Conservation (phyloP, 2,797 vertebrate genomes). For the Hydrophis major region DNA sequence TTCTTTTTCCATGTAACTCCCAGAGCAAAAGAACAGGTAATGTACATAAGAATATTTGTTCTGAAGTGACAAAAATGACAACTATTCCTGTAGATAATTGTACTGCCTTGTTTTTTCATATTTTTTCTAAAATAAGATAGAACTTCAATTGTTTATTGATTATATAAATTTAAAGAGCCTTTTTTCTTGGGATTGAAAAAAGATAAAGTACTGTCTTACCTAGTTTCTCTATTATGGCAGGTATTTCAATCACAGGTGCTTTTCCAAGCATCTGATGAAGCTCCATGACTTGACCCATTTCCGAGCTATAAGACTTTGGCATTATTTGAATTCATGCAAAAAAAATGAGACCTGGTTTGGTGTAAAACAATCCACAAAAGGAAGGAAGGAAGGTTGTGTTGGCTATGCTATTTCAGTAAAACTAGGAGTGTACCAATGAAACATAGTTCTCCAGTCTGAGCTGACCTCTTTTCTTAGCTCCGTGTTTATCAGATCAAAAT, state of each 20-base stretch:
- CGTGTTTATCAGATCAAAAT: constrained; percentile 54
- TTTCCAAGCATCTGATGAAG: constrained; percentile 42
- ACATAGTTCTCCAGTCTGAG: constrained; percentile 2
- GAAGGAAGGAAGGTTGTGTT: background rate
- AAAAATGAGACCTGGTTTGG: constrained; percentile 4
- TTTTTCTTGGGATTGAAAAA: background rate
- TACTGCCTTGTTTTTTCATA: background rate
- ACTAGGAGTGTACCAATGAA: background rate
- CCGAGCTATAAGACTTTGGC: constrained; percentile 19
- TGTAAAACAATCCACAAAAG: background rate
- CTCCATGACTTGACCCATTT: constrained; percentile 33
- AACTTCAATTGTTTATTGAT: background rate
- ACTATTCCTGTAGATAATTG: background rate
- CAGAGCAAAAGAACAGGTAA: background rate
- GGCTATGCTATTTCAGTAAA: constrained; percentile 35
- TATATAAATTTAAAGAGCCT: constrained; percentile 23
- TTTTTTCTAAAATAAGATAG: background rate
- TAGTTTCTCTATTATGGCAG: constrained; percentile 54
- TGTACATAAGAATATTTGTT: background rate
- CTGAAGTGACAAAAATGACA: background rate
- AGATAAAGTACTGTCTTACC: constrained; percentile 44
- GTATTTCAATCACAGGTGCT: constrained; percentile 9
- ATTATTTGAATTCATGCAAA: constrained; percentile 25
- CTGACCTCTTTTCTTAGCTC: background rate
- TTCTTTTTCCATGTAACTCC: background rate